Evolutionary conservation across 2,888 invertebrate species (phyloP).

Genomic region (Keiferia lycopersicella): DNA sequence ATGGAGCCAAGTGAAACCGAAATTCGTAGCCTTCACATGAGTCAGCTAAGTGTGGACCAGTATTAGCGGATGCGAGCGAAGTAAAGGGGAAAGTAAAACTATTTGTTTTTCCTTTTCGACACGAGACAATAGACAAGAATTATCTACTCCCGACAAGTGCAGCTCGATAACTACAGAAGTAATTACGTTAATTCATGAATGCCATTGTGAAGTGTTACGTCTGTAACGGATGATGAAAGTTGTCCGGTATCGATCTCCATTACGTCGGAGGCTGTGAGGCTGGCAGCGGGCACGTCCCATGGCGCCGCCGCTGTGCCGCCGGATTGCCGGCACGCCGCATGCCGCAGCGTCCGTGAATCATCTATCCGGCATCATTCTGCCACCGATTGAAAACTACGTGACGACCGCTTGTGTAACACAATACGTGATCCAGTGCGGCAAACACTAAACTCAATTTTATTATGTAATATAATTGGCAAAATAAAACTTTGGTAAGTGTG

Average conservation of each 20-base stretch:
- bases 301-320: slow-evolving; percentile 37
- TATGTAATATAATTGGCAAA: slow-evolving; percentile 75
- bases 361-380: slow-evolving; percentile 42
- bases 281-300: slow-evolving; percentile 49
- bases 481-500: slow-evolving; percentile 57
- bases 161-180: slow-evolving; percentile 42
- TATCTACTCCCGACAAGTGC: slow-evolving; percentile 41
- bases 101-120: slow-evolving; percentile 73
- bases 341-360: slow-evolving; percentile 55
- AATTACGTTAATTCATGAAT: slow-evolving; percentile 59
- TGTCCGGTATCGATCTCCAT: slow-evolving; percentile 58
- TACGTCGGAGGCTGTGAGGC: slow-evolving; percentile 49
- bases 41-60: slow-evolving; percentile 68
- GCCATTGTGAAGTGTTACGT: slow-evolving; percentile 57
- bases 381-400: slow-evolving; percentile 66
- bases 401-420: slow-evolving; percentile 70
- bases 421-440: slow-evolving; percentile 73
- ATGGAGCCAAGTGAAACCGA: slow-evolving; percentile 73
- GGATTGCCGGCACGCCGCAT: slow-evolving; percentile 24
- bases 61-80: slow-evolving; percentile 72
- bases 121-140: slow-evolving; percentile 57
- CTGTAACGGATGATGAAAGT: slow-evolving; percentile 66
- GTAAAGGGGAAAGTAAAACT: slow-evolving; percentile 77
- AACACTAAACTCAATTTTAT: slow-evolving; percentile 57
- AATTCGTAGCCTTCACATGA: slow-evolving; percentile 65